Evolutionary conservation across 2,797 vertebrate genomes (phyloP).

Genomic region (Hypotaenidia philippensis): DNA sequence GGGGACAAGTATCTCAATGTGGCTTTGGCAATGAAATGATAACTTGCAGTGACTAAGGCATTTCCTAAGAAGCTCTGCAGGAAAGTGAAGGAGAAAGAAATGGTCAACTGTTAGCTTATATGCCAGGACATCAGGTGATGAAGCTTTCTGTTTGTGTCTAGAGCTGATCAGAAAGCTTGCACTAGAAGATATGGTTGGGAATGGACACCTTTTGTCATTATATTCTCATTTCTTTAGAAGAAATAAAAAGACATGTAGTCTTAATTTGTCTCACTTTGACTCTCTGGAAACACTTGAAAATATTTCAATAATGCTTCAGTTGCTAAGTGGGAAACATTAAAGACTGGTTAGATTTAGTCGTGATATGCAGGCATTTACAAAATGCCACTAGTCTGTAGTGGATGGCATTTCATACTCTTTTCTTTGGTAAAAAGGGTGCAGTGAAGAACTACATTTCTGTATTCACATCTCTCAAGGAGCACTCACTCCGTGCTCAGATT

Average conservation of each 20-base stretch:
- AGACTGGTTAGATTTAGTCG: not conserved
- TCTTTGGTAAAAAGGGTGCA: not conserved
- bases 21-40: not conserved
- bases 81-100: not conserved
- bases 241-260: not conserved
- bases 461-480: not conserved
- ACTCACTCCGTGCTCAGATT: not conserved
- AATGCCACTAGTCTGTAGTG: not conserved
- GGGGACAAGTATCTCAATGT: not conserved
- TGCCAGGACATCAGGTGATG: not conserved
- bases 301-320: not conserved
- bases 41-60: not conserved
- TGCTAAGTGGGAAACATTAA: not conserved
- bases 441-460: not conserved
- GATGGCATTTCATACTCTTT: not conserved
- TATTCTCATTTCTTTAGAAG: not conserved
- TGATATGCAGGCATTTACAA: not conserved
- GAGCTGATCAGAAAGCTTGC: not conserved
- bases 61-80: not conserved
- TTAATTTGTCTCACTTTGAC: not conserved
- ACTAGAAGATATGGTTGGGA: not conserved
- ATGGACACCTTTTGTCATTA: not conserved
- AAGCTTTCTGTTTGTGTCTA: not conserved
- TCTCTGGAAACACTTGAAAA: not conserved
- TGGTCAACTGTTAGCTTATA: not conserved